phyloP scores from a whole-genome alignment of 2,888 invertebrate genomes.

The Caenorhabditis panamensis region DNA sequence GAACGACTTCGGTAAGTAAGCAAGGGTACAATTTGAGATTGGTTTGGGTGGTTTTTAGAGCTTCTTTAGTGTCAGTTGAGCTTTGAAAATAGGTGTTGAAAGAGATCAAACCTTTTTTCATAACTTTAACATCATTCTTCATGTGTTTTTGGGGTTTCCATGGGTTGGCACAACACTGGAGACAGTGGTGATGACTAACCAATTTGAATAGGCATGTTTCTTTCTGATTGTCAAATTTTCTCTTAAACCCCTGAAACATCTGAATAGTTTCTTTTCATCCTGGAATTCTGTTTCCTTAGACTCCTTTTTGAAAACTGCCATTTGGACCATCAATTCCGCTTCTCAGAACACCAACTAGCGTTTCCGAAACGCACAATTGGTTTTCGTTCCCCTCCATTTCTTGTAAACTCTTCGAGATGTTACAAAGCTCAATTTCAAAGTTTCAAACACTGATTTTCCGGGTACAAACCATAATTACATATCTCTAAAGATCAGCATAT shows the following conservation, averaged over 20 bases:
- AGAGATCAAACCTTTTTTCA: too few relatives aligned
- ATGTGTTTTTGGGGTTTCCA: too few relatives aligned
- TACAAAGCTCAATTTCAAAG: conserved; percentile 13
- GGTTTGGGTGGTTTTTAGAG: neutral
- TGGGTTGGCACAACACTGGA: too few relatives aligned
- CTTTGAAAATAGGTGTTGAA: too few relatives aligned
- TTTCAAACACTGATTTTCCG: neutral
- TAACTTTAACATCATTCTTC: too few relatives aligned
- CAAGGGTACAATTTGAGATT: neutral
- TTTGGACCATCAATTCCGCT: neutral
- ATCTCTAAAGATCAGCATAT: neutral
- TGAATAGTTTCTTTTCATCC: neutral
- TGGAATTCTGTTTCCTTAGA: neutral
- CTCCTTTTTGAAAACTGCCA: neutral
- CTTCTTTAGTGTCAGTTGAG: neutral
- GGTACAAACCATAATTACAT: conserved; percentile 6
- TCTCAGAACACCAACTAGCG: conserved; percentile 9
- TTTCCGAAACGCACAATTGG: conserved; percentile 10
- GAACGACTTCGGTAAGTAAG: neutral
- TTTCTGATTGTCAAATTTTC: too few relatives aligned
- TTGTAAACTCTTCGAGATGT: neutral
- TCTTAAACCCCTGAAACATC: too few relatives aligned
- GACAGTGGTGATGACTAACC: too few relatives aligned
- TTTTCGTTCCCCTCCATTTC: neutral
- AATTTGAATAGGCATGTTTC: too few relatives aligned